phyloP scores from a whole-genome alignment of 2,888 invertebrate species.

The Drosophila eohydei region DNA sequence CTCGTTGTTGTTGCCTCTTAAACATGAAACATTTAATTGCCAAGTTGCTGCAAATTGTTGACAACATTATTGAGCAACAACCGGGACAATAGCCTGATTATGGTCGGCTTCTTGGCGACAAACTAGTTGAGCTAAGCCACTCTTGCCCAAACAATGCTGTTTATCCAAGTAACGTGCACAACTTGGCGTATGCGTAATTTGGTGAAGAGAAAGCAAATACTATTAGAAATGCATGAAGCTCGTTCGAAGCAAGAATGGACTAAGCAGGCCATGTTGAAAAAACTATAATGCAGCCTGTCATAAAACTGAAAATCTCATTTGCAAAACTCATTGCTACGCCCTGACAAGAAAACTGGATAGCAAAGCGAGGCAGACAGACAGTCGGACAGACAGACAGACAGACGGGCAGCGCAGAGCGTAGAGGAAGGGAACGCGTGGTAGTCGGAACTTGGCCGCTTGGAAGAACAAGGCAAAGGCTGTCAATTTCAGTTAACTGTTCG shows the following conservation, averaged over 20 bases:
- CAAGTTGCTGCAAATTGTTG: slow-evolving; percentile 45
- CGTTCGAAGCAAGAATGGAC: slow-evolving; percentile 6
- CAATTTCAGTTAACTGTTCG: slow-evolving; percentile 70
- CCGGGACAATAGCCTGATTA: slow-evolving; percentile 20
- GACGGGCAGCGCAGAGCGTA: not conserved
- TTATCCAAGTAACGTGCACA: slow-evolving; percentile 31
- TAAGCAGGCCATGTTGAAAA: not conserved
- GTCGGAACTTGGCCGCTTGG: slow-evolving; percentile 29
- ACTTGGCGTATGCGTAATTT: slow-evolving; percentile 17
- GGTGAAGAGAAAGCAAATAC: not conserved
- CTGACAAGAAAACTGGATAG: slow-evolving; percentile 18
- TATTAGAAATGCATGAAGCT: slow-evolving; percentile 8
- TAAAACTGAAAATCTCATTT: slow-evolving; percentile 75
- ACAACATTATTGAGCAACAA: slow-evolving; percentile 25
- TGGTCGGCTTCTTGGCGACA: slow-evolving; percentile 33
- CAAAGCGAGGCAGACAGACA: slow-evolving; percentile 11
- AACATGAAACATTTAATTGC: slow-evolving; percentile 70
- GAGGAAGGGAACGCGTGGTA: not conserved
- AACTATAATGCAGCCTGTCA: slow-evolving; percentile 59
- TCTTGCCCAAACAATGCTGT: slow-evolving; percentile 34
- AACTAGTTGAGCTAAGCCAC: slow-evolving; percentile 47
- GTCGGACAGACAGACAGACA: slow-evolving; percentile 18
- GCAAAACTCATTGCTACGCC: slow-evolving; percentile 39
- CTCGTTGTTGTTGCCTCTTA: slow-evolving; percentile 34
- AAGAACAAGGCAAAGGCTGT: slow-evolving; percentile 72